These are phyloP conservation scores for Brenthis hecate DNA, from an alignment of 2,888 invertebrate genomes.

Conservation along the genomic window DNA sequence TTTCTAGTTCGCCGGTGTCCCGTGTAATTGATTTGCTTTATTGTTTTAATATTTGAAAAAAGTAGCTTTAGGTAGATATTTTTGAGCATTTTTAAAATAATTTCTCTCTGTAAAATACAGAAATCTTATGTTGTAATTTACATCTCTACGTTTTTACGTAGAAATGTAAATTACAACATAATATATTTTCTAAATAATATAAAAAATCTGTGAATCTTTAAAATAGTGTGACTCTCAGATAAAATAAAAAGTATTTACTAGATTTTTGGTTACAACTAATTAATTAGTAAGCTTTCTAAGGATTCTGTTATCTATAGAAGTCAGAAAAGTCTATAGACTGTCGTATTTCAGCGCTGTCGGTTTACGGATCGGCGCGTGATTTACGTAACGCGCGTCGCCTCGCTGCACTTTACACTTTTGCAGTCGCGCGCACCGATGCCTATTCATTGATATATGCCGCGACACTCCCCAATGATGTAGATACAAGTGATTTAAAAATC, in stretches of 20 bases:
- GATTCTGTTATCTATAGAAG: background rate
- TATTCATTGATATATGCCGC: conserved; percentile 76
- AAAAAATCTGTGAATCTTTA: too few relatives aligned
- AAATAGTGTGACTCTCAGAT: too few relatives aligned
- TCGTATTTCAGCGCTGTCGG: conserved; percentile 67
- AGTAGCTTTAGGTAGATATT: conserved; percentile 11
- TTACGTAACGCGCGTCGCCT: conserved; percentile 75
- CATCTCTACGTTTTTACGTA: too few relatives aligned
- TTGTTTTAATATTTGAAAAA: conserved; percentile 30
- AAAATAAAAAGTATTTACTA: too few relatives aligned
- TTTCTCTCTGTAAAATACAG: background rate
- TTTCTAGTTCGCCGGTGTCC: conserved; percentile 36
- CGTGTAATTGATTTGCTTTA: conserved; percentile 39
- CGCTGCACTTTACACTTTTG: conserved; percentile 80
- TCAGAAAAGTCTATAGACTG: conserved; percentile 30
- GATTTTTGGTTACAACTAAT: too few relatives aligned
- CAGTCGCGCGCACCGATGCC: conserved; percentile 72
- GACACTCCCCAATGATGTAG: conserved; percentile 46
- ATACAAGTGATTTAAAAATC: too few relatives aligned
- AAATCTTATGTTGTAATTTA: too few relatives aligned
- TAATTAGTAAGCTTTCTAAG: background rate
- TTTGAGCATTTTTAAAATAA: background rate
- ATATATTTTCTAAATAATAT: too few relatives aligned
- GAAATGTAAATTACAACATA: too few relatives aligned
- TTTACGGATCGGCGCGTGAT: conserved; percentile 68